Percentiles rank a stretch among this genome's conserved stretches.
phyloP scores from a whole-genome alignment of 2,888 invertebrate species.

The Villa cingulata region DNA sequence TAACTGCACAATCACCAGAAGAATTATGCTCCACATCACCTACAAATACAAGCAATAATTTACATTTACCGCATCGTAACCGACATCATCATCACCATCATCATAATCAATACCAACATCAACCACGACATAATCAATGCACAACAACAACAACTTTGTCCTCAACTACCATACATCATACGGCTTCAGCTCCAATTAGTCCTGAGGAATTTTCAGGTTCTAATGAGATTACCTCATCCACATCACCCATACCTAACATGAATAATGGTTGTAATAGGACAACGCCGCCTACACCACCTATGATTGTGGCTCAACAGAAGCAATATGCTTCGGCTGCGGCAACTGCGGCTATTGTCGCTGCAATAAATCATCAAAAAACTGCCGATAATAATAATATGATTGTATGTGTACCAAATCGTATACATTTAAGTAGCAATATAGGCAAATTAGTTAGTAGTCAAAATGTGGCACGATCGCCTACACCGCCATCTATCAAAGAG shows the following conservation, averaged over 20 bases:
- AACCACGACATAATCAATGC: constrained; percentile 11
- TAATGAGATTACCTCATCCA: constrained; percentile 52
- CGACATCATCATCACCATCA: constrained; percentile 8
- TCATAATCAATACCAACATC: constrained; percentile 9
- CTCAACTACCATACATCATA: constrained; percentile 3
- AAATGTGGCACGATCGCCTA: constrained; percentile 24
- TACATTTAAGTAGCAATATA: constrained; percentile 31
- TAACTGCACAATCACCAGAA: constrained; percentile 18
- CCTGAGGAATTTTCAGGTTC: constrained; percentile 44
- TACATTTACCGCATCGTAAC: constrained; percentile 5
- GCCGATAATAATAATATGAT: constrained; percentile 12
- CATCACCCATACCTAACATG: constrained; percentile 40
- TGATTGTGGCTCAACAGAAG: constrained; percentile 9
- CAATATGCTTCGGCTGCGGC: neutral
- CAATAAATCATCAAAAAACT: constrained; percentile 10
- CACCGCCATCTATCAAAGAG: constrained; percentile 20
- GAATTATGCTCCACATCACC: constrained; percentile 14
- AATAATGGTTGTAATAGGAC: constrained; percentile 2
- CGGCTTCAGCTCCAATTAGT: constrained; percentile 18
- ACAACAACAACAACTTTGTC: constrained; percentile 11
- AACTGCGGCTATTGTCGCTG: constrained; percentile 5
- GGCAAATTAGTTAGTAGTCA: constrained; percentile 23
- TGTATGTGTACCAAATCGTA: constrained; percentile 26
- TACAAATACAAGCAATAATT: constrained; percentile 8
- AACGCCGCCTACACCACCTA: constrained; percentile 15